These are phyloP conservation scores for Rambutsinella grinnellia DNA, from an alignment of 2,888 invertebrate species.

Conservation along the genomic window DNA sequence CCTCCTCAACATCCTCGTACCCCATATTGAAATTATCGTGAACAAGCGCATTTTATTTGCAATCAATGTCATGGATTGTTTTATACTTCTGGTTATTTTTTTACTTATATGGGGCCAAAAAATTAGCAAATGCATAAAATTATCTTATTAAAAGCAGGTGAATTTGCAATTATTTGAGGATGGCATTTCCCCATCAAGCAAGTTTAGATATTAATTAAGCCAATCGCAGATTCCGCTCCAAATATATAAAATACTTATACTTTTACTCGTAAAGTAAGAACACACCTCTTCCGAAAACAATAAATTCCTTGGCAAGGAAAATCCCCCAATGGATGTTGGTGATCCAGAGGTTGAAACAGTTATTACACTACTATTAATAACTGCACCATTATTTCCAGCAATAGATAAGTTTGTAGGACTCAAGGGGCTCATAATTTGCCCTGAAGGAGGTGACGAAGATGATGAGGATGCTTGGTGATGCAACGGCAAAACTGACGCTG, in stretches of 20 bases:
- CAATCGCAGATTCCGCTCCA: too few relatives aligned
- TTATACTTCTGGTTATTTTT: too few relatives aligned
- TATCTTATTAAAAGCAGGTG: too few relatives aligned
- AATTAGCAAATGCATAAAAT: too few relatives aligned
- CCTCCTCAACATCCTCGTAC: neutral
- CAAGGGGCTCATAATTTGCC: conserved; percentile 46
- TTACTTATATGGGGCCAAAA: too few relatives aligned
- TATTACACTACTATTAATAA: conserved; percentile 19
- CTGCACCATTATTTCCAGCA: conserved; percentile 26
- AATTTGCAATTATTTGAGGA: too few relatives aligned
- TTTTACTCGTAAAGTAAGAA: conserved; percentile 16
- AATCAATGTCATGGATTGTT: conserved; percentile 21
- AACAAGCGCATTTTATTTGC: conserved; percentile 16
- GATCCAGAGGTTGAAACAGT: conserved; percentile 30
- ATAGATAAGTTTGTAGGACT: conserved; percentile 53
- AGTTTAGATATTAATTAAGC: too few relatives aligned
- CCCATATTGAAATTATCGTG: neutral
- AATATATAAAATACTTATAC: neutral
- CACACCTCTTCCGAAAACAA: conserved; percentile 64
- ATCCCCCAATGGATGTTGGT: conserved; percentile 51
- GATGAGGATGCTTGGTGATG: conserved; percentile 55
- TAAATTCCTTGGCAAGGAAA: conserved; percentile 62
- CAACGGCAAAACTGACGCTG: conserved; percentile 40
- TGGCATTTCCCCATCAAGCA: too few relatives aligned
- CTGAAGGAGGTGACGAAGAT: conserved; percentile 52